These are phyloP conservation scores for Calidris pugnax DNA, from an alignment of 2,113 vertebrate species.

Conservation along the genomic window DNA sequence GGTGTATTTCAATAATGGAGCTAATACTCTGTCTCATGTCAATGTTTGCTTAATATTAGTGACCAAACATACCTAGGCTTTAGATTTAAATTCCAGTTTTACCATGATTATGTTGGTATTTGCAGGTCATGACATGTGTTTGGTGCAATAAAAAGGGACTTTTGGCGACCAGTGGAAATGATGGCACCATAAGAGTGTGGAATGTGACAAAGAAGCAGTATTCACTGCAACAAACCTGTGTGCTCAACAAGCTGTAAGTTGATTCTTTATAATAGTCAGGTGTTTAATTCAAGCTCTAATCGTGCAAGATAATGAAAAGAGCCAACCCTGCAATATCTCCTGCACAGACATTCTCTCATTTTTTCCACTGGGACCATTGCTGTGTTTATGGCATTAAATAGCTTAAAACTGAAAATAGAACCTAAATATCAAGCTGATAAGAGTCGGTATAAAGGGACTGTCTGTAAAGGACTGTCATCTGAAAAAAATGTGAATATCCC, in stretches of 20 bases:
- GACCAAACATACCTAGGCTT: neutral
- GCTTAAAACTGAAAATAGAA: neutral
- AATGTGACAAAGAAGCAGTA: constrained; percentile 95
- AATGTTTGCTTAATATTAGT: neutral
- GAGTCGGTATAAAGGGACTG: neutral
- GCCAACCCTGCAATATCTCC: neutral
- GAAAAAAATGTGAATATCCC: neutral
- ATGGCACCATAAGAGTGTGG: constrained; percentile 94
- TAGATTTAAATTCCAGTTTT: neutral
- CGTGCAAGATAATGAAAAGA: neutral
- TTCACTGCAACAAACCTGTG: constrained; percentile 91
- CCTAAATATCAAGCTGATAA: neutral
- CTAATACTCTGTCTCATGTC: neutral
- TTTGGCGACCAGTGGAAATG: constrained; percentile 91
- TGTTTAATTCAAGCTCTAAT: neutral
- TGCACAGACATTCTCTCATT: neutral
- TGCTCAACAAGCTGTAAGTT: constrained; percentile 92
- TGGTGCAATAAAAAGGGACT: constrained; percentile 94
- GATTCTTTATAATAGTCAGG: neutral
- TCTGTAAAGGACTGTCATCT: neutral
- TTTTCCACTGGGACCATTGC: neutral
- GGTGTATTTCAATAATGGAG: neutral
- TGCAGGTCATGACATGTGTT: constrained; percentile 91
- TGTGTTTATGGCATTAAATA: neutral
- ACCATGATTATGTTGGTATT: neutral